phyloP scores from a whole-genome alignment of 1,140 invertebrate species.

The Ylistrum balloti region DNA sequence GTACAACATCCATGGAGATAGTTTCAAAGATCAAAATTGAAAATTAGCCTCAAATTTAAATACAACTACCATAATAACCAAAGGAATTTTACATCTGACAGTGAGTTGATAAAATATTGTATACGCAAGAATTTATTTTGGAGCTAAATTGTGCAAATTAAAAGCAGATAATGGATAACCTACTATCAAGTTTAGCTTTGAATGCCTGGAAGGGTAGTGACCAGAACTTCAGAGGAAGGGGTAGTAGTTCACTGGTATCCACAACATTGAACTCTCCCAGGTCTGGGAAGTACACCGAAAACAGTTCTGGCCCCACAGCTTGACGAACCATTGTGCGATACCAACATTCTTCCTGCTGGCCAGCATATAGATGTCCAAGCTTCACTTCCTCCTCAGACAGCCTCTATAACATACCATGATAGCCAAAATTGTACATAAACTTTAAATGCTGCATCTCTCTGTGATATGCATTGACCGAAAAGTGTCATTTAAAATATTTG shows the following conservation, averaged over 20 bases:
- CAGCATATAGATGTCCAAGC: conserved; percentile 57
- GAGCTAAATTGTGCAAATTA: too few species aligned
- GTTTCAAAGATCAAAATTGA: too few species aligned
- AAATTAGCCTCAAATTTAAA: too few species aligned
- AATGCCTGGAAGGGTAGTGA: conserved; percentile 59
- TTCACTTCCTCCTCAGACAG: conserved; percentile 50
- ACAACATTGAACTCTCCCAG: conserved; percentile 62
- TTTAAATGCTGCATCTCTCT: too few species aligned
- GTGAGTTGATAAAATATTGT: too few species aligned
- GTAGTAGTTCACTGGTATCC: conserved; percentile 55
- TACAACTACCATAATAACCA: too few species aligned
- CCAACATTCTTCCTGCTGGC: conserved; percentile 52
- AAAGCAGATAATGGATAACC: not conserved
- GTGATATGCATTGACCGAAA: too few species aligned
- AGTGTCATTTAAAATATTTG: too few species aligned
- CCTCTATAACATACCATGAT: conserved; percentile 47
- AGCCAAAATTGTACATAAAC: too few species aligned
- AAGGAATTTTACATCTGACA: too few species aligned
- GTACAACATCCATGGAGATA: too few species aligned
- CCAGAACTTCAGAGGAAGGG: conserved; percentile 60
- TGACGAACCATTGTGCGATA: conserved; percentile 51
- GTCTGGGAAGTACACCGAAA: conserved; percentile 61
- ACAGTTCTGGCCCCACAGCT: conserved; percentile 32
- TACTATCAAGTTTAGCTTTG: conserved; percentile 64
- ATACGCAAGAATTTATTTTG: too few species aligned